phyloP scores from a whole-genome alignment of 2,888 invertebrate species.

The Drosophila greeni region DNA sequence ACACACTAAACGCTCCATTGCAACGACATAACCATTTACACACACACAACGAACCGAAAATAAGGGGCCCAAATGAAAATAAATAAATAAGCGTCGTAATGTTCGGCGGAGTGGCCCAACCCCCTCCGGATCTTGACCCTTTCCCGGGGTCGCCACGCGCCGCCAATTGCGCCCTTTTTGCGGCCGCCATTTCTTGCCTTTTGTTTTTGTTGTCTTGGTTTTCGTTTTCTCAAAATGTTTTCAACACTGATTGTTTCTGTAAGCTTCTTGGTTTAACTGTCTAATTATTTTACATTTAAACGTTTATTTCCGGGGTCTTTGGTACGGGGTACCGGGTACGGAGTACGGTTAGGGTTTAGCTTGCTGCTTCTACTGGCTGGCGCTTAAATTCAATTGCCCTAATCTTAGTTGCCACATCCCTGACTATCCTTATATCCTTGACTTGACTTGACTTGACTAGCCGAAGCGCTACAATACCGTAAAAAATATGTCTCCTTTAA shows the following conservation, averaged over 20 bases:
- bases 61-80: slow-evolving; percentile 51
- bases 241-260: slow-evolving; percentile 77
- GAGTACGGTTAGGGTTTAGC: slow-evolving; percentile 34
- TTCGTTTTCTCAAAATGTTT: slow-evolving; percentile 71
- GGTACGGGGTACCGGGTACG: not conserved
- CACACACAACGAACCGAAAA: slow-evolving; percentile 47
- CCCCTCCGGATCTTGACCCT: slow-evolving; percentile 51
- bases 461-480: slow-evolving; percentile 68
- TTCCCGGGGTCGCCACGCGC: slow-evolving; percentile 51
- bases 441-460: slow-evolving; percentile 44
- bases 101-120: slow-evolving; percentile 32
- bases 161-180: slow-evolving; percentile 52
- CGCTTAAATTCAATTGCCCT: slow-evolving; percentile 60
- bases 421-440: slow-evolving; percentile 16
- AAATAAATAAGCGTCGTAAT: slow-evolving; percentile 56
- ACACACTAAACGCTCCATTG: slow-evolving; percentile 53
- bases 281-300: slow-evolving; percentile 75
- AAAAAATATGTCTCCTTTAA: slow-evolving; percentile 58
- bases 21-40: slow-evolving; percentile 54
- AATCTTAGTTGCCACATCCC: slow-evolving; percentile 49
- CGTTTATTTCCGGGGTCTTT: slow-evolving; percentile 57
- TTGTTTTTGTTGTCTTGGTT: slow-evolving; percentile 31
- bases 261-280: slow-evolving; percentile 78
- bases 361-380: slow-evolving; percentile 34
- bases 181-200: slow-evolving; percentile 27